Evolutionary conservation across 2,797 vertebrate genomes (phyloP).

Genomic region (Chanos chanos): DNA sequence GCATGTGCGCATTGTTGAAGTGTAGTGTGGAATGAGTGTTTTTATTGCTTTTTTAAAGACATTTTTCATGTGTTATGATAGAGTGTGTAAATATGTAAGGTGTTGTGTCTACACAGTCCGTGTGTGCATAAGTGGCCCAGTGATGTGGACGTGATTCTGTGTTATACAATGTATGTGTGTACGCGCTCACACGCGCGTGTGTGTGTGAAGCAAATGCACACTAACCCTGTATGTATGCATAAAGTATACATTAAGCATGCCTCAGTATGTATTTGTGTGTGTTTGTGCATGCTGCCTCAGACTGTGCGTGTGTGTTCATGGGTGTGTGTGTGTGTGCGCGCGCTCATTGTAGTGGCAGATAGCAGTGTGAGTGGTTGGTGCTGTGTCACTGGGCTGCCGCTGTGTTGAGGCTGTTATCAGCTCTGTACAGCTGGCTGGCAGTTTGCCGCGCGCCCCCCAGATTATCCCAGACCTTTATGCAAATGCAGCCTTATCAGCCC

Average conservation of each 20-base stretch:
- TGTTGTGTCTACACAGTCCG: too few species aligned
- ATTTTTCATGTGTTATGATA: too few species aligned
- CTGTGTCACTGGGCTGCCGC: conserved; percentile 56
- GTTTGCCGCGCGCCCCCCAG: conserved; percentile 62
- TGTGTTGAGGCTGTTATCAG: conserved; percentile 59
- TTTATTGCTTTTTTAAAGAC: background rate
- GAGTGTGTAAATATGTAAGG: too few species aligned
- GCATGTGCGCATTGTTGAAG: background rate
- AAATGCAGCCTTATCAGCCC: conserved; percentile 55
- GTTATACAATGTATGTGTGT: conserved; percentile 11
- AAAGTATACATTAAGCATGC: conserved; percentile 19
- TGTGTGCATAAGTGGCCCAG: background rate
- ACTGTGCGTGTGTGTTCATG: conserved; percentile 23
- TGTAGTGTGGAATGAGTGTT: background rate
- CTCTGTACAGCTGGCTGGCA: conserved; percentile 55
- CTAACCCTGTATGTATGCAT: conserved; percentile 17
- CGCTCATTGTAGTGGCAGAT: conserved; percentile 28
- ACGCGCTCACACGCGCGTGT: conserved; percentile 21
- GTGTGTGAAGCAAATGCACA: conserved; percentile 16
- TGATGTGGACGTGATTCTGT: conserved; percentile 10
- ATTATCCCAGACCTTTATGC: conserved; percentile 67
- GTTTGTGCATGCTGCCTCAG: conserved; percentile 8
- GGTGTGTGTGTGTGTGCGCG: conserved; percentile 32
- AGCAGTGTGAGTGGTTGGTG: conserved; percentile 47
- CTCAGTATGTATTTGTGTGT: conserved; percentile 24